A percentile compares a stretch with the other conserved stretches of the same genome.
phyloP scores from a whole-genome alignment of 2,888 invertebrate species.

The Noctua pronuba region DNA sequence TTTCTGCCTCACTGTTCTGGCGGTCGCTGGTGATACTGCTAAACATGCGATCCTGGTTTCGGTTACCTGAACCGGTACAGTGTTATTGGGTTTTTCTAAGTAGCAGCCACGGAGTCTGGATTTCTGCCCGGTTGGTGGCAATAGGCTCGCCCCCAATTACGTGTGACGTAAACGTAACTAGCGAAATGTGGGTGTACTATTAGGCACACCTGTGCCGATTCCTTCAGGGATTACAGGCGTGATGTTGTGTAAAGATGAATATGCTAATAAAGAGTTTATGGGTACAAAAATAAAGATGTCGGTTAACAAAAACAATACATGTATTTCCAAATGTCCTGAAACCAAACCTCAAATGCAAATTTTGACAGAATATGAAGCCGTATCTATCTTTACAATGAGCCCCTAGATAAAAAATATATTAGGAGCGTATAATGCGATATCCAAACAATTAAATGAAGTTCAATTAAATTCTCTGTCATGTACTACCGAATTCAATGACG shows the following conservation, averaged over 20 bases:
- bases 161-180: neutral
- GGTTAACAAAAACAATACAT: neutral
- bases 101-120: neutral
- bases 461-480: too few species aligned
- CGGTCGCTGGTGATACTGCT: neutral
- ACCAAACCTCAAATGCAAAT: too few species aligned
- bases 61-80: neutral
- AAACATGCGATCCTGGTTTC: neutral
- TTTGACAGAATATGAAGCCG: too few species aligned
- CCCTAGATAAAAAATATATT: too few species aligned
- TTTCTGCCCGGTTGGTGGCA: neutral
- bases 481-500: too few species aligned
- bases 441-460: too few species aligned
- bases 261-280: neutral
- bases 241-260: neutral
- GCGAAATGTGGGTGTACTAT: neutral
- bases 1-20: neutral
- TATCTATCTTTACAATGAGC: too few species aligned
- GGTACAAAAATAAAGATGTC: neutral
- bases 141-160: neutral
- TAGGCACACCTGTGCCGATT: neutral
- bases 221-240: neutral
- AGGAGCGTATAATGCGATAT: too few species aligned
- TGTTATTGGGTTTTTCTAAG: neutral
- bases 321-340: too few species aligned